These are phyloP conservation scores for Callionymus lyra DNA, from an alignment of 2,113 vertebrate species.

Conservation along the genomic window DNA sequence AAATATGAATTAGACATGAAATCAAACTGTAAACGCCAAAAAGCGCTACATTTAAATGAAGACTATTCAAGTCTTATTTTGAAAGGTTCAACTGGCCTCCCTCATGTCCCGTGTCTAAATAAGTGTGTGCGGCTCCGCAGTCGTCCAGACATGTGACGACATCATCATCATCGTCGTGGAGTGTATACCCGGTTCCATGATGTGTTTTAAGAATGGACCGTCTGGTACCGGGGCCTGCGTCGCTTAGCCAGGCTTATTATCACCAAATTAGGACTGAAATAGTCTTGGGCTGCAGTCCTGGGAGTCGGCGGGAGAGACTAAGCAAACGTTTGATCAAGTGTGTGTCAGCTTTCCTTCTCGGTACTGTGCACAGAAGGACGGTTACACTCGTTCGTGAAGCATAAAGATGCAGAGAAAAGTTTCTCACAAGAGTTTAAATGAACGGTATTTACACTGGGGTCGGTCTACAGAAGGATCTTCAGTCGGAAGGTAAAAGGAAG, in stretches of 20 bases:
- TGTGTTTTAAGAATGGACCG: slow-evolving; percentile 46
- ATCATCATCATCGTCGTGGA: slow-evolving; percentile 30
- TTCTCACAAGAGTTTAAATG: no score
- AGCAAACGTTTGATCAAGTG: neutral
- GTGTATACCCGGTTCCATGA: slow-evolving; percentile 24
- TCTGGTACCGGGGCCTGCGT: slow-evolving; percentile 28
- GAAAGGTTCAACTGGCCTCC: no score
- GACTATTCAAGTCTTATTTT: no score
- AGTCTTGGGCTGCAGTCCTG: slow-evolving; percentile 21
- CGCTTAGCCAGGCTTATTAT: slow-evolving; percentile 42
- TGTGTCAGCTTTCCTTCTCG: slow-evolving; percentile 8
- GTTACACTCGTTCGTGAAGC: no score
- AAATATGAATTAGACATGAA: no score
- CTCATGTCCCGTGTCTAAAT: slow-evolving; percentile 43
- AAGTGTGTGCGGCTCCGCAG: slow-evolving; percentile 35
- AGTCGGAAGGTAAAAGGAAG: no score
- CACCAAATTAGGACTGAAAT: slow-evolving; percentile 60
- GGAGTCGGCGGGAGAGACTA: slow-evolving; percentile 16
- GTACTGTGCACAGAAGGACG: no score
- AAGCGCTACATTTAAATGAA: no score
- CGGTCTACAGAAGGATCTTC: no score
- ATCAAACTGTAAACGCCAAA: no score
- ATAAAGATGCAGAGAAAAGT: no score
- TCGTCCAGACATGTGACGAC: slow-evolving; percentile 49
- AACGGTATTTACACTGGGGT: no score